A percentile compares a stretch with the other conserved stretches of the same genome.
Evolutionary conservation across 2,888 invertebrate species (phyloP).

Genomic region (Drosophila mimetica): DNA sequence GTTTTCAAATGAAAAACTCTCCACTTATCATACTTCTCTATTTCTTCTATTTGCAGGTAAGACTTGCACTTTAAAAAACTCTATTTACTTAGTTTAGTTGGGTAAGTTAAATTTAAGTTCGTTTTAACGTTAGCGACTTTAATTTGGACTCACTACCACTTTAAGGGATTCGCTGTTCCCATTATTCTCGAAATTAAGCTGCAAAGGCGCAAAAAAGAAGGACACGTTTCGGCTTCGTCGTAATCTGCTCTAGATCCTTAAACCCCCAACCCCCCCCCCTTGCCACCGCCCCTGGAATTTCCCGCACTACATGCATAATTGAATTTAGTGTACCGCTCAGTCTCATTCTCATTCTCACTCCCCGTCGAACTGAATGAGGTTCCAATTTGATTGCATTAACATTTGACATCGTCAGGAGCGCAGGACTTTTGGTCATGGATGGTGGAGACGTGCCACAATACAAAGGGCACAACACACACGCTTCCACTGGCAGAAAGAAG

Average conservation of each 20-base stretch:
- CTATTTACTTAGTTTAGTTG: not conserved
- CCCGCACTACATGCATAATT: slow-evolving; percentile 35
- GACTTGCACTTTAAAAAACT: not conserved
- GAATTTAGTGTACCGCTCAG: slow-evolving; percentile 34
- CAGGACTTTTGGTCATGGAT: slow-evolving; percentile 23
- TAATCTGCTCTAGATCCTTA: slow-evolving; percentile 15
- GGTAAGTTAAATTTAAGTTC: not conserved
- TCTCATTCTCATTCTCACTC: slow-evolving; percentile 25
- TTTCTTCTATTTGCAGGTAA: not conserved
- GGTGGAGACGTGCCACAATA: slow-evolving; percentile 34
- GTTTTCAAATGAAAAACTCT: not conserved
- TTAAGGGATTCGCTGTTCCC: slow-evolving; percentile 7
- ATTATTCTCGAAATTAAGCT: slow-evolving; percentile 1
- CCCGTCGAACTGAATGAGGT: slow-evolving; percentile 43
- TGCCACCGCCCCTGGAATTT: not conserved
- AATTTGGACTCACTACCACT: slow-evolving; percentile 8
- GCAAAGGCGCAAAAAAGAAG: slow-evolving; percentile 5
- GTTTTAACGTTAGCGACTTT: not conserved
- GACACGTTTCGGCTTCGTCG: slow-evolving; percentile 26
- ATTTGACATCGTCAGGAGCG: slow-evolving; percentile 54
- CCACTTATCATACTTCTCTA: not conserved
- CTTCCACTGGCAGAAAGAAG: not conserved
- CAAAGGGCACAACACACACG: slow-evolving; percentile 12
- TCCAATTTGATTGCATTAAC: slow-evolving; percentile 67
- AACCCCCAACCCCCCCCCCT: not conserved